phyloP scores from a whole-genome alignment of 2,888 invertebrate genomes.

The Rotaria sp. region DNA sequence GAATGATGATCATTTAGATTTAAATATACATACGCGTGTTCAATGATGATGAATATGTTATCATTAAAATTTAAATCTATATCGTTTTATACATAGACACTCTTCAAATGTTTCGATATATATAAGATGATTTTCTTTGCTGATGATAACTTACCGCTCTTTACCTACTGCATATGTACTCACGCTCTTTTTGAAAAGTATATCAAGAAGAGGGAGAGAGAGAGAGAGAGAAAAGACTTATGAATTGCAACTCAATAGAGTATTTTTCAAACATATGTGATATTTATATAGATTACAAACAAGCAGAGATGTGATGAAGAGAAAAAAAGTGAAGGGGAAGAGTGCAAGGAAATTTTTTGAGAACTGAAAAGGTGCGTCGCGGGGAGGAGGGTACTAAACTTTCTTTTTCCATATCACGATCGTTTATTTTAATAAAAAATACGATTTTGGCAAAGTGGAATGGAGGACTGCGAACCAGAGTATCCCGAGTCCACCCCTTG shows the following conservation, averaged over 20 bases:
- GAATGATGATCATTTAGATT: background rate
- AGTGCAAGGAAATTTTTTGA: too few species aligned
- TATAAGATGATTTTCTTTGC: constrained; percentile 18
- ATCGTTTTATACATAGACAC: background rate
- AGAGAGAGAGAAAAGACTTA: background rate
- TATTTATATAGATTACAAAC: background rate
- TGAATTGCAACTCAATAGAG: background rate
- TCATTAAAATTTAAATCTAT: background rate
- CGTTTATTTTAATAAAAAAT: too few species aligned
- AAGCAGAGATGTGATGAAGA: too few species aligned
- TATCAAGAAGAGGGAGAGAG: background rate
- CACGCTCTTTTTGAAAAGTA: background rate
- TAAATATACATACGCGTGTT: background rate
- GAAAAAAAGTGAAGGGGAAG: too few species aligned
- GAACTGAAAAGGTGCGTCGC: too few species aligned
- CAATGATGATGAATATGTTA: constrained; percentile 17
- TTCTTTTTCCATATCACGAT: too few species aligned
- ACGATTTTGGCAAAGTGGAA: too few species aligned
- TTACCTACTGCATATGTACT: constrained; percentile 16
- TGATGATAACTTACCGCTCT: constrained; percentile 4
- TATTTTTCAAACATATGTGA: background rate
- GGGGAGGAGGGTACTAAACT: too few species aligned
- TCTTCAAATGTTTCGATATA: constrained; percentile 10
- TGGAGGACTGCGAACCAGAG: too few species aligned
- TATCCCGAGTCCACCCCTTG: too few species aligned